Evolutionary conservation across 2,797 vertebrate species (phyloP).

Genomic region (Brachymystax lenok): DNA sequence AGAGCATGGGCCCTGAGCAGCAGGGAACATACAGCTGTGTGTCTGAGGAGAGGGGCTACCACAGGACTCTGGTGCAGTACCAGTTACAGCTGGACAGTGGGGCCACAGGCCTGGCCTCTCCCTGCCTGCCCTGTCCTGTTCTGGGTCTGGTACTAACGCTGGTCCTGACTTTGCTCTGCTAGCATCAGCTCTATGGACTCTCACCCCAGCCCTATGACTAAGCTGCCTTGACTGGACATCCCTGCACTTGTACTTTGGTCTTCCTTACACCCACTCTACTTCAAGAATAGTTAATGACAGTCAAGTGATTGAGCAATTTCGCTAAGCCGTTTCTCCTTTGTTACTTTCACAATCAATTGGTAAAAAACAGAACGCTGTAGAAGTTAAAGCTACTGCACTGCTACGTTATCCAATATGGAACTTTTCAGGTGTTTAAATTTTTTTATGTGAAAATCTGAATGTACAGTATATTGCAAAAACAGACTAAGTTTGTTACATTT

Average conservation of each 20-base stretch:
- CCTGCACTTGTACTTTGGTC: neutral
- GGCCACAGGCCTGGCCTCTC: neutral
- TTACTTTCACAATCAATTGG: neutral
- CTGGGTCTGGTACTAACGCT: conserved; percentile 36
- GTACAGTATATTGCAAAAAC: neutral
- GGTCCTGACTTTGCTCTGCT: conserved; percentile 23
- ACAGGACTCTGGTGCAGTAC: conserved; percentile 13
- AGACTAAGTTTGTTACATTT: neutral
- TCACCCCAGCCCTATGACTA: neutral
- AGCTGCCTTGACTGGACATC: neutral
- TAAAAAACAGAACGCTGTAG: neutral
- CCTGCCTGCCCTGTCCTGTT: conserved; percentile 16
- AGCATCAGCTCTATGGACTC: neutral
- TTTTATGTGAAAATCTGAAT: neutral
- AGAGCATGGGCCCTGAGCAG: conserved; percentile 41
- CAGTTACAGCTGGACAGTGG: conserved; percentile 19
- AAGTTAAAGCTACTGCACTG: neutral
- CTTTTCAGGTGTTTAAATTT: too few relatives aligned
- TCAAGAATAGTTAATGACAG: neutral
- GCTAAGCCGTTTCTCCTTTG: neutral
- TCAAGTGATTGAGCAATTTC: neutral
- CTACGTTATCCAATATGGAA: neutral
- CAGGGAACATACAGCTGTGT: conserved; percentile 57
- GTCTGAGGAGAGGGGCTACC: conserved; percentile 57
- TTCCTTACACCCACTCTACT: neutral